Conservation (phyloP, 2,113 vertebrate species). For the Hystrix brachyura region DNA sequence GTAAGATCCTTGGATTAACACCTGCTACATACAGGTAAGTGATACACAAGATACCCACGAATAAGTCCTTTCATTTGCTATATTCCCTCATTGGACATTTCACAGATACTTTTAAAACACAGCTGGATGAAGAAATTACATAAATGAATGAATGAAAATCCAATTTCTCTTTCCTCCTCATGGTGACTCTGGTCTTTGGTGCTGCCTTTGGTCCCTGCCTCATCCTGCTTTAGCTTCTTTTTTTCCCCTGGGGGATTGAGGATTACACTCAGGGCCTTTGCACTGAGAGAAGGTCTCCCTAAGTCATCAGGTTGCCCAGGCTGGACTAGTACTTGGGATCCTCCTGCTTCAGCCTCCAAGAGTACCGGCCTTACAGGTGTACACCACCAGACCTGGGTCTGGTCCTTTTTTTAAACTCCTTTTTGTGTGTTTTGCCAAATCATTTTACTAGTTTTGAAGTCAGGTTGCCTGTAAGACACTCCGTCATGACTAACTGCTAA, state of each 20-base stretch:
- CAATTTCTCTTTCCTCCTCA: background rate
- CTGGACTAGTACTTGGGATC: background rate
- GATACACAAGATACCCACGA: background rate
- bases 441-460: background rate
- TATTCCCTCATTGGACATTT: background rate
- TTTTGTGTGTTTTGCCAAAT: background rate
- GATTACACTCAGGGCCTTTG: too few species aligned
- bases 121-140: background rate
- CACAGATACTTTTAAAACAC: background rate
- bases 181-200: background rate
- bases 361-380: too few species aligned
- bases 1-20: background rate
- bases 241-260: background rate
- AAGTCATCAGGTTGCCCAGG: background rate
- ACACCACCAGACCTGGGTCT: background rate
- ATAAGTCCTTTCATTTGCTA: background rate
- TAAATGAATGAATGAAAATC: background rate
- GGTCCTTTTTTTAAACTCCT: background rate
- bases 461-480: background rate
- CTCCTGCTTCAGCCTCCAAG: background rate
- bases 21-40: background rate
- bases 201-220: background rate
- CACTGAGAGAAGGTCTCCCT: background rate
- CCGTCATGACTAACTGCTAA: background rate
- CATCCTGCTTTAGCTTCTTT: background rate